Base-by-base conservation (phyloP, 2,888 invertebrate genomes). In the Drosophila mercatorum region DNA sequence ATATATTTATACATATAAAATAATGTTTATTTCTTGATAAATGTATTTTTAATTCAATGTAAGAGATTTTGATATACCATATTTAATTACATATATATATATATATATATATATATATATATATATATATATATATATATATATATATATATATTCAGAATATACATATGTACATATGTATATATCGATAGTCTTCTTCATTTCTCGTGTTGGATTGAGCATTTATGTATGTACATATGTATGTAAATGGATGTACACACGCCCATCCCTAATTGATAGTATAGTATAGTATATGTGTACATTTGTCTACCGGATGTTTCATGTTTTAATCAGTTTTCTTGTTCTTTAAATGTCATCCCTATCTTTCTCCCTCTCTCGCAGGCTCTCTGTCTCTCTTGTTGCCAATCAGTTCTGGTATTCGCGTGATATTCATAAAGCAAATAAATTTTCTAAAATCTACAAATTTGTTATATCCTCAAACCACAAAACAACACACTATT, bases 271-370 rank as follows among this genome's bases (percentile, higher is more conserved):
- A 58, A 47, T 47, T 47, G 31, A 31, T 72, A 34, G n/a, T n/a
- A n/a, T n/a, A n/a, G n/a, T n/a, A n/a, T n/a, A n/a, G n/a, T n/a
- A n/a, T n/a, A 47, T 49, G 5, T 31, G 47, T 34, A 34, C 11
- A 34, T 17, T 34, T 51, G 34, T 51, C 17, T 17, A 8, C 52
- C 46, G 46, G 34, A 38, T n/a, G 47, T 69, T 69, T 77, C 66
- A 63, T 61, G 69, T 66, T 63, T 53, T 55, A 41, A 58, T 55
- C 58, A 65, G 51, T 56, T 56, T 36, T 58, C 40, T 44, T 43
- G 46, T 17, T 58, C 56, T 44, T 38, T 44, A 55, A 52, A 64
- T 59, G 47, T 52, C 57, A 73, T 43, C 65, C 59, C 52, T 51
- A 51, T 36, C 51, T 34, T 22, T 36, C 59, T 68, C 59, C 65